Evolutionary conservation across 2,888 invertebrate species (phyloP), one percentile per base, ranked within the genome.

Genomic region (Cephus rjabovi): DNA sequence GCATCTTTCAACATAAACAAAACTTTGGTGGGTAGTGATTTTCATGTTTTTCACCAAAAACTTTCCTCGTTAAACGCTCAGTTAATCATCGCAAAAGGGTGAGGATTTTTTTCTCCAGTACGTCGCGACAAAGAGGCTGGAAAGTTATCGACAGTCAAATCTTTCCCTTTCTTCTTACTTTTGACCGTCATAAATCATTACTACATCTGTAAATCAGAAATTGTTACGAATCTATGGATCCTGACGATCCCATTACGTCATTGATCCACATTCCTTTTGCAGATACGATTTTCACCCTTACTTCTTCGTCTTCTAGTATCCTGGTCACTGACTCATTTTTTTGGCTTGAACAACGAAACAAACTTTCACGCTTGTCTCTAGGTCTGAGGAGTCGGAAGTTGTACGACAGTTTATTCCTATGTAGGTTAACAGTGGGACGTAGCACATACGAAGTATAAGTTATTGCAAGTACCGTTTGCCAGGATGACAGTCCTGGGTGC

Each of bases 401-500:
- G 23, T 6, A 56, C 15, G 6, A 40, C 15, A 56, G 35, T 71
- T 34, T 68, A 75, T 71, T 70, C 75, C 37, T 79, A 83, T 84
- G 80, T 84, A 75, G 84, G 84, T 84, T 84, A 83, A 83, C 78
- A 82, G 83, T 79, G 81, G 76, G 75, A 75, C 78, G 75, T 77
- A 73, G 70, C 68, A 75, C 35, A 76, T 74, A 78, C 30, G 33
- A 71, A 30, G 81, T 81, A 73, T 69, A 37, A 76, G 79, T 80
- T 79, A 82, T 82, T 81, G 81, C 80, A 79, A 85, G 79, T 86
- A 84, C 81, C 83, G 84, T 82, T 83, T n/a, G 77, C 77, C 73
- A 74, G 78, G 81, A 84, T 83, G 85, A 86, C 85, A 86, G 86
- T 85, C 23, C 56, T 56, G 81, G 84, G 76, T 80, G 81, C 85